A percentile compares a stretch with the other conserved stretches of the same genome.
These are phyloP conservation scores for Sanderia malayensis DNA, from an alignment of 30 jellyfish, hydroid and myxozoan genomes.

Conservation along the genomic window DNA sequence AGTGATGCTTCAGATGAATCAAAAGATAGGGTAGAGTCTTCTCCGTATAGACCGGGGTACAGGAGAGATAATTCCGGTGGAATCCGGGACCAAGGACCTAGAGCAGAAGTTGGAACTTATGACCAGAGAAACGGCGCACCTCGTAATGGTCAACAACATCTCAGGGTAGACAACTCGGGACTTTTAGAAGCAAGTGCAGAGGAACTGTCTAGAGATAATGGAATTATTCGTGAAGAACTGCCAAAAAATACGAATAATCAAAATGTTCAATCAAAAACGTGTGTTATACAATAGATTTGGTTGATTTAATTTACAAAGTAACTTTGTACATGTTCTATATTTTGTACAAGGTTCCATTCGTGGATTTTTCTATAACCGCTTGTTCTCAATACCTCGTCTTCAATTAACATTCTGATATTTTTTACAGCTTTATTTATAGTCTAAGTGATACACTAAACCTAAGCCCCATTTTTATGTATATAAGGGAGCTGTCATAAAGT, in stretches of 20 bases:
- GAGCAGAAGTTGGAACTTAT: background rate
- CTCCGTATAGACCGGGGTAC: background rate
- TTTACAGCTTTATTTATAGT: no score
- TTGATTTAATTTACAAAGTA: background rate
- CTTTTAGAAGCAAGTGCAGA: background rate
- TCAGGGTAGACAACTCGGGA: background rate
- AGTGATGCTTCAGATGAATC: background rate
- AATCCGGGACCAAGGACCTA: background rate
- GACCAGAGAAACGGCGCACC: background rate
- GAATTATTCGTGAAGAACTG: no score
- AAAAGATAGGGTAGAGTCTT: background rate
- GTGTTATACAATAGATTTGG: slow-evolving; percentile 11
- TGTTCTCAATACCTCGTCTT: no score
- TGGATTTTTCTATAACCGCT: no score
- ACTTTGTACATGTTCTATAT: background rate
- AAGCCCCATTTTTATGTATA: no score
- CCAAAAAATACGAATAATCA: no score
- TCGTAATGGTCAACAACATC: background rate
- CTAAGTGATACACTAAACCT: no score
- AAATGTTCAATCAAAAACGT: slow-evolving; percentile 11
- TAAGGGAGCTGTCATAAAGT: no score
- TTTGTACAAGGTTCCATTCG: no score
- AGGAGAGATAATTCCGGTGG: background rate
- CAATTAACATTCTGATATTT: no score
- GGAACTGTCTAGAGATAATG: background rate